These are phyloP conservation scores for Cydia fagiglandana DNA, from an alignment of 1,140 invertebrate species.

Conservation along the genomic window DNA sequence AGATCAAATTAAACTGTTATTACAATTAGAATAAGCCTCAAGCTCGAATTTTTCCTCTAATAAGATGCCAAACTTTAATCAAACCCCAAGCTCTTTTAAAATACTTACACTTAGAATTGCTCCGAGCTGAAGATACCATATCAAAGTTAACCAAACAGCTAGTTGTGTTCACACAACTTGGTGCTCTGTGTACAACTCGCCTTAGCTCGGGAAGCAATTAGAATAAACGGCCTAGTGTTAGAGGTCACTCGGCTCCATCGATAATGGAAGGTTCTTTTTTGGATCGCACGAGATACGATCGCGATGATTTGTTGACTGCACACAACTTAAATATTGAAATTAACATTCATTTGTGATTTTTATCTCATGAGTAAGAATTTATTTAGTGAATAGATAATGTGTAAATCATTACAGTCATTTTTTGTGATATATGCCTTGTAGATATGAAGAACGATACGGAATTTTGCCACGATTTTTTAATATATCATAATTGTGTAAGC, in stretches of 20 bases:
- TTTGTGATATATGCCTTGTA: constrained; percentile 18
- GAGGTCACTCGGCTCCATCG: constrained; percentile 61
- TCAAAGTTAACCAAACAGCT: too few relatives aligned
- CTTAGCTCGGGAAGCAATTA: neutral
- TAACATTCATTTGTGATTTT: constrained; percentile 72
- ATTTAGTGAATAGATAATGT: constrained; percentile 31
- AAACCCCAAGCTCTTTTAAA: too few relatives aligned
- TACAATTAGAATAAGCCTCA: too few relatives aligned
- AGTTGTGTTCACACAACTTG: too few relatives aligned
- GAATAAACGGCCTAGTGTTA: constrained; percentile 47
- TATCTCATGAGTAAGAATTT: constrained; percentile 45
- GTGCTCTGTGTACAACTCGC: neutral
- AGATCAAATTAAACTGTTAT: too few relatives aligned
- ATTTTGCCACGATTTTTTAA: constrained; percentile 13
- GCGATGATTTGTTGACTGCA: constrained; percentile 73
- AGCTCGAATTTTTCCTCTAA: too few relatives aligned
- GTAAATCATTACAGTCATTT: constrained; percentile 29
- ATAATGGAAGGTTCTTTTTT: constrained; percentile 64
- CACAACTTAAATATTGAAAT: constrained; percentile 74
- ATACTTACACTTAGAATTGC: too few relatives aligned
- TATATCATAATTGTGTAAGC: neutral
- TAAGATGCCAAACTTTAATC: too few relatives aligned
- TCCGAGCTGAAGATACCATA: too few relatives aligned
- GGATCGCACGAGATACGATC: constrained; percentile 68
- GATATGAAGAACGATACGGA: neutral